Conservation (phyloP, 2,797 vertebrate genomes). For the Corythornis leucogaster region DNA sequence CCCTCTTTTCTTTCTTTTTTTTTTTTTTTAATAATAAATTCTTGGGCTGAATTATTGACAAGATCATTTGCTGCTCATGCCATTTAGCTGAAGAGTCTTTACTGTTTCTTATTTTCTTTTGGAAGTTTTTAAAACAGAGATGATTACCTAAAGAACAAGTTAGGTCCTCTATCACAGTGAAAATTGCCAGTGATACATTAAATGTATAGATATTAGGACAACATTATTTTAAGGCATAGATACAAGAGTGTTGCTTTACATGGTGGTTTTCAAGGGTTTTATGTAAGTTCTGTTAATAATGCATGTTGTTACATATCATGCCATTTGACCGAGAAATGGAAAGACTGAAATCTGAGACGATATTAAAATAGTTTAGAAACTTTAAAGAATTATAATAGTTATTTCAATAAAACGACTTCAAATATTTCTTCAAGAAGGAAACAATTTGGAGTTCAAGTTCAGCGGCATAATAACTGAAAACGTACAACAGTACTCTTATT, state of each 20-base stretch:
- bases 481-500: constrained; percentile 26
- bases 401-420: constrained; percentile 63
- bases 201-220: constrained; percentile 35
- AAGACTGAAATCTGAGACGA: constrained; percentile 42
- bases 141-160: constrained; percentile 17
- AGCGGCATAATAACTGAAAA: constrained; percentile 56
- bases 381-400: constrained; percentile 54
- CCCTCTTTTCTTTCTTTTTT: not conserved
- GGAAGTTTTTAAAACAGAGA: constrained; percentile 32
- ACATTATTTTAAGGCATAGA: not conserved
- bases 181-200: constrained; percentile 33
- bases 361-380: constrained; percentile 48
- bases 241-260: not conserved
- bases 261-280: not conserved
- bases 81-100: constrained; percentile 24
- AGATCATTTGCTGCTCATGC: constrained; percentile 38
- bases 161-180: not conserved
- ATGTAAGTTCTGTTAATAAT: constrained; percentile 27
- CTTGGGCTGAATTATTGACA: constrained; percentile 21
- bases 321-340: not conserved
- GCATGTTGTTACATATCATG: not conserved
- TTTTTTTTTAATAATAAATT: not conserved
- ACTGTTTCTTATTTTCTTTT: constrained; percentile 31
- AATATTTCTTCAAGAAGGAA: constrained; percentile 68
- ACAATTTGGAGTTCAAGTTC: constrained; percentile 66